Percentiles rank a stretch among this genome's conserved stretches.
Conservation (phyloP, 2,797 vertebrate species). For the Notoglanidium macrostoma region DNA sequence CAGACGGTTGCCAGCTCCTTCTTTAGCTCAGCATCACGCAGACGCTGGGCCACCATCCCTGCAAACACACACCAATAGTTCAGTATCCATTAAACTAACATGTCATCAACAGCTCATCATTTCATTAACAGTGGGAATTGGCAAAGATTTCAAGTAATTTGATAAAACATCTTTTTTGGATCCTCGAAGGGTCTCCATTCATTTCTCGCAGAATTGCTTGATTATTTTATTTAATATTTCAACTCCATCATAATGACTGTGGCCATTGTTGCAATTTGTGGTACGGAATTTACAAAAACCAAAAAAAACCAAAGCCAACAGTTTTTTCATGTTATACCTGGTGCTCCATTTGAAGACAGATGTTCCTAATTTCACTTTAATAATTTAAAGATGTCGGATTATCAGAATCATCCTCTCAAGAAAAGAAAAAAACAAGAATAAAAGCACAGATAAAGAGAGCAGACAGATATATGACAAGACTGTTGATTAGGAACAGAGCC, state of each 20-base stretch:
- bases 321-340: too few species aligned
- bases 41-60: slow-evolving; percentile 87
- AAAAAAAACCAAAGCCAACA: too few species aligned
- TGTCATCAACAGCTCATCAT: neutral
- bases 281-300: neutral
- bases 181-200: neutral
- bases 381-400: neutral
- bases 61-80: slow-evolving; percentile 16
- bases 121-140: neutral
- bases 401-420: neutral
- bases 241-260: neutral
- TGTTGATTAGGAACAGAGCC: neutral
- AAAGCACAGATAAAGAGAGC: neutral
- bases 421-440: neutral
- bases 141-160: neutral
- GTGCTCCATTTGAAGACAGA: neutral
- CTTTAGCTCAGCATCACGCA: slow-evolving; percentile 86
- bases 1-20: slow-evolving; percentile 90
- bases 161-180: neutral
- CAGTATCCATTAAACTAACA: neutral
- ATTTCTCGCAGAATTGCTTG: neutral
- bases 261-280: neutral
- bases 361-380: neutral
- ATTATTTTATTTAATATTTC: slow-evolving; percentile 7
- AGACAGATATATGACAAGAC: too few species aligned